Percentiles rank a stretch among this genome's conserved stretches.
Evolutionary conservation across 2,797 vertebrate species (phyloP).

Genomic region (Anguilla megastoma): DNA sequence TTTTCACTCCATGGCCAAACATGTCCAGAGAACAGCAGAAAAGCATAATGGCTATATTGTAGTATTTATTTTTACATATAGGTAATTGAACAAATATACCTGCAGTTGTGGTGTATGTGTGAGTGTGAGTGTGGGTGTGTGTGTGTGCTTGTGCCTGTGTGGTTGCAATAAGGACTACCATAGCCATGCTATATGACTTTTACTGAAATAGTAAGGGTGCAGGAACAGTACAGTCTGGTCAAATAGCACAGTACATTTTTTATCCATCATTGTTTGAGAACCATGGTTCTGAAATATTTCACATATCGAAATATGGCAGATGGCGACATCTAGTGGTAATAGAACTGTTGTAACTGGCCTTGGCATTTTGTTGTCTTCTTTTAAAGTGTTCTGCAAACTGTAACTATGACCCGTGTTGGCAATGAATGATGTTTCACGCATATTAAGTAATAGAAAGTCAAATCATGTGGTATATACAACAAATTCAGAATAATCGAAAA

Average conservation of each 20-base stretch:
- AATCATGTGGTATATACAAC: neutral
- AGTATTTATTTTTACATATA: slow-evolving; percentile 28
- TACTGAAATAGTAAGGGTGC: slow-evolving; percentile 11
- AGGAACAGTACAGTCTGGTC: neutral
- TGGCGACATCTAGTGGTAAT: slow-evolving; percentile 50
- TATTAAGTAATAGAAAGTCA: neutral
- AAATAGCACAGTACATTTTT: neutral
- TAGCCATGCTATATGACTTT: slow-evolving; percentile 23
- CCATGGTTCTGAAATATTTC: neutral
- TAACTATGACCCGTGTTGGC: neutral
- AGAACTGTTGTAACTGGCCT: slow-evolving; percentile 27
- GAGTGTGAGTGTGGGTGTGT: neutral
- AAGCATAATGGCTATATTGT: slow-evolving; percentile 27
- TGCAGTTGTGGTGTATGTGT: slow-evolving; percentile 39
- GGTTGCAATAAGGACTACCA: slow-evolving; percentile 42
- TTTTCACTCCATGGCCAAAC: neutral
- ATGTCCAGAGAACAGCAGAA: neutral
- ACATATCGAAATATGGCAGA: neutral
- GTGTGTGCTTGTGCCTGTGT: slow-evolving; percentile 10
- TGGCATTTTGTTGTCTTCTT: neutral
- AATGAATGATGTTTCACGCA: neutral
- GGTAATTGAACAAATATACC: neutral
- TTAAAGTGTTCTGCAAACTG: neutral
- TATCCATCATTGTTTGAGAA: neutral
- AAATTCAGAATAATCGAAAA: neutral